Evolutionary conservation across 2,113 vertebrate species (phyloP).

Genomic region (human): GRCh38 chrX:109826001-109826500

Average conservation of each 20-base stretch:
- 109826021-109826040: too few species aligned
- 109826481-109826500: too few species aligned
- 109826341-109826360: not conserved
- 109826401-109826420: not conserved
- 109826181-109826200: not conserved
- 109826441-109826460: not conserved
- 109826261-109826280: not conserved
- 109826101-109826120: not conserved
- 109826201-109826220: not conserved
- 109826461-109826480: not conserved
- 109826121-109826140: not conserved
- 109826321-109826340: not conserved
- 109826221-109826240: not conserved
- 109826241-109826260: not conserved
- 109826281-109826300: not conserved
- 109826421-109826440: slow-evolving; percentile 24
- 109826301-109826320: not conserved
- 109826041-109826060: too few species aligned
- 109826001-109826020: too few species aligned
- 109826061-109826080: not conserved
- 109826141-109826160: not conserved
- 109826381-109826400: not conserved
- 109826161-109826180: not conserved
- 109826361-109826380: not conserved
- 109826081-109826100: not conserved